Evolutionary conservation across 1,140 invertebrate genomes (phyloP).

Genomic region (Drosophila punjabiensis): DNA sequence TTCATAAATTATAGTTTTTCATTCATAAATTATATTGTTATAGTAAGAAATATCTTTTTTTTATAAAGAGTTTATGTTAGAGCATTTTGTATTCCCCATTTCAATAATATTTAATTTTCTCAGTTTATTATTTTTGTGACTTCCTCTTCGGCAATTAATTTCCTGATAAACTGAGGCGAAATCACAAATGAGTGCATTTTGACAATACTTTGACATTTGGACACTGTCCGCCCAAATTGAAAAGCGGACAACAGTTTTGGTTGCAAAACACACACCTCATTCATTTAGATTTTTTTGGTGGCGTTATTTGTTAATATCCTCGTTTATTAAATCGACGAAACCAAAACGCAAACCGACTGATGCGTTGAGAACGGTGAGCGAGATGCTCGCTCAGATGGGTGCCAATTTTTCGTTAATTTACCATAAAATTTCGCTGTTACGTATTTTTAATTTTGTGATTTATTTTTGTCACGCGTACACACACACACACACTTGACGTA

Average conservation of each 20-base stretch:
- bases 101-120: background rate
- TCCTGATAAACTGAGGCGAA: slow-evolving; percentile 30
- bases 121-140: slow-evolving; percentile 15
- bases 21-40: too few species aligned
- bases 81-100: background rate
- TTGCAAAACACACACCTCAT: slow-evolving; percentile 15
- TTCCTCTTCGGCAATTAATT: slow-evolving; percentile 47
- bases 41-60: too few species aligned
- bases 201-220: slow-evolving; percentile 17
- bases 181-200: slow-evolving; percentile 15
- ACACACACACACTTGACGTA: slow-evolving; percentile 48
- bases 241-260: slow-evolving; percentile 1
- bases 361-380: slow-evolving; percentile 16
- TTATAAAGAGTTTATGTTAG: too few species aligned
- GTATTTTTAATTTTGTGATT: slow-evolving; percentile 77
- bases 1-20: too few species aligned
- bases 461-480: slow-evolving; percentile 73
- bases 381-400: slow-evolving; percentile 42
- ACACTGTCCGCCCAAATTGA: slow-evolving; percentile 2
- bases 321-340: slow-evolving; percentile 27
- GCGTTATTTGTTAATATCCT: slow-evolving; percentile 31
- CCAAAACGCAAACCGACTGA: slow-evolving; percentile 7
- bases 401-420: slow-evolving; percentile 75
- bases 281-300: slow-evolving; percentile 31
- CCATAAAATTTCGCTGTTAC: slow-evolving; percentile 71